Evolutionary conservation across 2,797 vertebrate genomes (phyloP).

Genomic region (Pangasius macronema): DNA sequence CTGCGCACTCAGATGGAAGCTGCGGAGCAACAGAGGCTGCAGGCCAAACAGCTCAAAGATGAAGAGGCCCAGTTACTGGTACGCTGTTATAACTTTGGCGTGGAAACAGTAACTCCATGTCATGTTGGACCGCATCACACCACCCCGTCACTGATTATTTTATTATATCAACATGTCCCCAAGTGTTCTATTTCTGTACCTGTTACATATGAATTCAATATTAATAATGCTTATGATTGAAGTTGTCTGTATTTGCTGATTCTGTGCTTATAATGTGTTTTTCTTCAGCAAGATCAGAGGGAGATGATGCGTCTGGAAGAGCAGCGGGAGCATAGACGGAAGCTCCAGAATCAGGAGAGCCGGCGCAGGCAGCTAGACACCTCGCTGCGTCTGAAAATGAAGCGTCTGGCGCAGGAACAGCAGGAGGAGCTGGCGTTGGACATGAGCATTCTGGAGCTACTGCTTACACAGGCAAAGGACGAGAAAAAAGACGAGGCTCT

Average conservation of each 20-base stretch:
- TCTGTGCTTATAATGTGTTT: background rate
- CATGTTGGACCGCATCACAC: background rate
- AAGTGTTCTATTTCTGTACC: background rate
- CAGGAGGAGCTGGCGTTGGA: slow-evolving; percentile 78
- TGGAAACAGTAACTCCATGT: background rate
- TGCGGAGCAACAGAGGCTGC: slow-evolving; percentile 58
- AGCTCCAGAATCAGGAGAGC: slow-evolving; percentile 63
- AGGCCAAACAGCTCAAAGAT: slow-evolving; percentile 66
- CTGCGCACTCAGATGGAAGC: slow-evolving; percentile 74
- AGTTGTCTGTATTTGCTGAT: background rate
- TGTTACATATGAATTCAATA: background rate
- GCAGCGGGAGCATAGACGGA: slow-evolving; percentile 68
- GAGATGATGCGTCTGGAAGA: slow-evolving; percentile 70
- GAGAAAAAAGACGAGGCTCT: slow-evolving; percentile 68
- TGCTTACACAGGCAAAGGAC: slow-evolving; percentile 65
- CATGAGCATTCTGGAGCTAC: slow-evolving; percentile 73
- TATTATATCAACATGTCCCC: background rate
- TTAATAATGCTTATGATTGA: background rate
- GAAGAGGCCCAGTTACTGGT: slow-evolving; percentile 82
- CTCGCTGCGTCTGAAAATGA: slow-evolving; percentile 74
- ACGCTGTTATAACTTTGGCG: slow-evolving; percentile 21
- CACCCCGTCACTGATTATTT: background rate
- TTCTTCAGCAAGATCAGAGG: slow-evolving; percentile 72
- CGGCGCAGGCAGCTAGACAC: slow-evolving; percentile 68
- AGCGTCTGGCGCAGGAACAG: slow-evolving; percentile 70